Conservation (phyloP, 2,113 vertebrate species). For the Oryzias curvinotus region DNA sequence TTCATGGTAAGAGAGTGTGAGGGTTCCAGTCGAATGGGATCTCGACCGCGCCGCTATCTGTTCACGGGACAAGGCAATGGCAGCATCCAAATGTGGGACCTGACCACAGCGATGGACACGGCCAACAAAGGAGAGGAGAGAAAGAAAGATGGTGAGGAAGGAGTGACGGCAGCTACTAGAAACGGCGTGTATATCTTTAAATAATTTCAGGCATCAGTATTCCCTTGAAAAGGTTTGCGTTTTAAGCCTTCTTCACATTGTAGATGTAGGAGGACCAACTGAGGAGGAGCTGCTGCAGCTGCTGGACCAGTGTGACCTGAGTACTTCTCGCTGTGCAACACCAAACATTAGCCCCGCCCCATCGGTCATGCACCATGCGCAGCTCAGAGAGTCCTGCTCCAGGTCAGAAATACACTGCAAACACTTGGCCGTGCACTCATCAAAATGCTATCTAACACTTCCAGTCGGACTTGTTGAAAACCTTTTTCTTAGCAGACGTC, state of each 20-base stretch:
- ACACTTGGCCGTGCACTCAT: background rate
- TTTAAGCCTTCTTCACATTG: background rate
- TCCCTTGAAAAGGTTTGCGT: no score
- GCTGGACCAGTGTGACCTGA: conserved; percentile 95
- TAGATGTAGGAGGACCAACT: conserved; percentile 90
- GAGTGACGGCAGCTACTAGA: background rate
- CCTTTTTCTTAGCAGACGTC: no score
- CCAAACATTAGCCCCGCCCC: conserved; percentile 97
- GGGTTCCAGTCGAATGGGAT: conserved; percentile 97
- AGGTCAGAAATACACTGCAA: conserved; percentile 76
- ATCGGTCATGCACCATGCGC: conserved; percentile 89
- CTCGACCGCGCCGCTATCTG: conserved; percentile 90
- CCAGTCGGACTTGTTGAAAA: no score
- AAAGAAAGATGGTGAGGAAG: conserved; percentile 74
- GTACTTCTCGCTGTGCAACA: conserved; percentile 93
- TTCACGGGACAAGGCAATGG: conserved; percentile 97
- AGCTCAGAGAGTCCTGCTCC: conserved; percentile 89
- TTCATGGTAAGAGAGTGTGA: conserved; percentile 97
- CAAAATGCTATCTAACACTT: background rate
- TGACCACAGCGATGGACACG: conserved; percentile 96
- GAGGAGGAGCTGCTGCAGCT: conserved; percentile 94
- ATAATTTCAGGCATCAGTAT: no score
- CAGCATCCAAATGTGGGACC: conserved; percentile 99
- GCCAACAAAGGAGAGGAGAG: conserved; percentile 89
- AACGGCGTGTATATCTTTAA: background rate